Evolutionary conservation across 2,113 vertebrate species (phyloP), one percentile per base, ranked within the genome.

Genomic region (Lonchura striata): DNA sequence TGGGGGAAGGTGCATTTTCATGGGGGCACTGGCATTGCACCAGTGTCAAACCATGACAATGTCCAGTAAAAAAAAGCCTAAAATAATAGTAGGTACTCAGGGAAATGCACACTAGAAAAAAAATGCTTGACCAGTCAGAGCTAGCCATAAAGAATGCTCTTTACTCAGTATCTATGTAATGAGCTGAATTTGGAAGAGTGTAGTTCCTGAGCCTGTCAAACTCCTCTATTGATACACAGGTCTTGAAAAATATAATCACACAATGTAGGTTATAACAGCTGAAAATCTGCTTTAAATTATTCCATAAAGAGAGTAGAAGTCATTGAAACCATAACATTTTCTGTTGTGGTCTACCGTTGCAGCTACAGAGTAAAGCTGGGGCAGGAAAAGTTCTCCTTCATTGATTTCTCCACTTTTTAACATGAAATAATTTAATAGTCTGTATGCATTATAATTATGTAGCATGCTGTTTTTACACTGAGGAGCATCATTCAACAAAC

Each of bases 401-500:
- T 2, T 60, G 15, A 52, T 83, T 81, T 81, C 25, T 84, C 81
- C 22, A 71, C 13, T 78, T 83, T 81, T 71, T 88, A 88, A 42
- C 13, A 63, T 21, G 66, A 93, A 88, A 85, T 46, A 76, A 59
- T n/a, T 37, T n/a, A 49, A n/a, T 65, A 72, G 66, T 78, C n/a
- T 46, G 6, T 63, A 68, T 78, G n/a, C 28, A 68, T 80, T 70
- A 8, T 42, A 78, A 85, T 81, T 83, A 54, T 12, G 25, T 35
- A 63, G 10, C 68, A 49, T 81, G 47, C 33, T 95, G 54, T 2
- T 86, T 93, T 94, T 64, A 88, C 49, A 41, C 28, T 57, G 60
- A 90, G 39, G 25, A 85, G 28, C 59, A 56, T 63, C 18, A 86
- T 61, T 90, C 75, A 82, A 50, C 59, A 82, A 92, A 81, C 47